A percentile compares a stretch with the other conserved stretches of the same genome.
Conservation (phyloP, 2,113 vertebrate species). For the Laterallus jamaicensis region DNA sequence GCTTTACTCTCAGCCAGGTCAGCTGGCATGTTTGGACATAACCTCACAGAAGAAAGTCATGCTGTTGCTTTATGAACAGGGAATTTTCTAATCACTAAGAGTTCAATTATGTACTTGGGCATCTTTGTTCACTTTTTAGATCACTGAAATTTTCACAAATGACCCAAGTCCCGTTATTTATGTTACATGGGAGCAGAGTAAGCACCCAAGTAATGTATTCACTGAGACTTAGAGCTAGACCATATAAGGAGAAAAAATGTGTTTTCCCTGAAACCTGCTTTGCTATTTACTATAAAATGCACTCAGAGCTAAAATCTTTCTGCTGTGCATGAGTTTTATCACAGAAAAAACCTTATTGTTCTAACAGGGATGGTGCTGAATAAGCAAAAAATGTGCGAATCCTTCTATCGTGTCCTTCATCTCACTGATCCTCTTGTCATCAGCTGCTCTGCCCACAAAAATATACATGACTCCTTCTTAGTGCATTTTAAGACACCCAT, state of each 20-base stretch:
- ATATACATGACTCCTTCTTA: not conserved
- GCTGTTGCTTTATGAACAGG: not conserved
- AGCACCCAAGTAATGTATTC: not conserved
- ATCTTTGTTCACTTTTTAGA: not conserved
- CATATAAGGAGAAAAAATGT: slow-evolving; percentile 60
- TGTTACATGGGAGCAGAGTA: not conserved
- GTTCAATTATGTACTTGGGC: not conserved
- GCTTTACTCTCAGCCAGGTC: not conserved
- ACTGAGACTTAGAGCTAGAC: not conserved
- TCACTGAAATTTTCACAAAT: not conserved
- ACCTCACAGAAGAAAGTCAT: not conserved
- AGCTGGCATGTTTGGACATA: not conserved
- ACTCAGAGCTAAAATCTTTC: not conserved
- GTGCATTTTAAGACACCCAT: not conserved
- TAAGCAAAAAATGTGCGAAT: not conserved
- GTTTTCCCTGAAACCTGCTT: slow-evolving; percentile 43
- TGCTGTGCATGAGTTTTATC: not conserved
- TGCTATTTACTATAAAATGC: slow-evolving; percentile 15
- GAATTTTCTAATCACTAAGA: not conserved
- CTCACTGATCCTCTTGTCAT: not conserved
- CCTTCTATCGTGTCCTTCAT: accelerated
- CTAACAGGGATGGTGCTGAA: not conserved
- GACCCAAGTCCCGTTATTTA: not conserved
- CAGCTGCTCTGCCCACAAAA: not conserved
- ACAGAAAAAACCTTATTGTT: not conserved